Conservation (phyloP, 2,888 invertebrate genomes). For the Sepiola atlantica region DNA sequence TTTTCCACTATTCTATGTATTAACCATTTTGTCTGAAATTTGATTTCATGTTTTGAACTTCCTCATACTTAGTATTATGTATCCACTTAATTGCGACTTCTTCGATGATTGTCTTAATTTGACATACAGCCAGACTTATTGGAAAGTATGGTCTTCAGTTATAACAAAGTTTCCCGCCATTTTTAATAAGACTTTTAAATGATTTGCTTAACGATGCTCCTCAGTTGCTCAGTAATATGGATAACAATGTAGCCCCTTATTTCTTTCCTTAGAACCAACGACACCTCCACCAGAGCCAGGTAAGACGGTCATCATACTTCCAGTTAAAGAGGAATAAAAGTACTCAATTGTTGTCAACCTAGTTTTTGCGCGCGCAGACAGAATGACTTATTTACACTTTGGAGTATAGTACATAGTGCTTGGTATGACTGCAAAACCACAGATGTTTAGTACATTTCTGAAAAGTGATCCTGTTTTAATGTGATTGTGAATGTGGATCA, state of each 20-base stretch:
- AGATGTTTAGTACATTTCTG: neutral
- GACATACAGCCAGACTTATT: neutral
- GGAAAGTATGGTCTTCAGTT: neutral
- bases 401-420: neutral
- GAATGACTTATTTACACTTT: neutral
- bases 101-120: neutral
- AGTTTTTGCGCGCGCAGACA: neutral
- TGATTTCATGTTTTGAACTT: too few species aligned
- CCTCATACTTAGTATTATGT: neutral
- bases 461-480: neutral
- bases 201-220: neutral
- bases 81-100: neutral
- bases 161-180: neutral
- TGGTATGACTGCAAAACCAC: neutral
- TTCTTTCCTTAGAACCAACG: slow-evolving; percentile 40
- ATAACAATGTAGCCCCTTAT: neutral
- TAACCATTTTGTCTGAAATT: too few species aligned
- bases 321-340: neutral
- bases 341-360: neutral
- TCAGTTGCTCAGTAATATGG: neutral
- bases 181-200: neutral
- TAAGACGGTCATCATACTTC: slow-evolving; percentile 22
- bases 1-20: too few species aligned
- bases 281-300: slow-evolving; percentile 43
- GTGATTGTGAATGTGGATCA: slow-evolving; percentile 15